Evolutionary conservation across 2,888 invertebrate genomes (phyloP), one percentile per base, ranked within the genome.

Genomic region (Oscheius sp.): DNA sequence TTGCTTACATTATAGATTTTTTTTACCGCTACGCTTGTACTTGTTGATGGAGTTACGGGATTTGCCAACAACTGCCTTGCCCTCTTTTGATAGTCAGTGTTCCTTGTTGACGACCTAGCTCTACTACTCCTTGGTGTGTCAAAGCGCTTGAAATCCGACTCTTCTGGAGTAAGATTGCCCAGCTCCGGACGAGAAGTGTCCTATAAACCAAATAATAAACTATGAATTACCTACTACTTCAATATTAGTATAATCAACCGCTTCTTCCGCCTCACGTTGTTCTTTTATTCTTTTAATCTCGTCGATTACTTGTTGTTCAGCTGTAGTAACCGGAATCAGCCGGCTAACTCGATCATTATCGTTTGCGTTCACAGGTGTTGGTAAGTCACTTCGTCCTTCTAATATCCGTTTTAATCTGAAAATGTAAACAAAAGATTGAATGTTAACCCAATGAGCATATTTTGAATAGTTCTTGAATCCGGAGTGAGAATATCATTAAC

Each of bases 61-160:
- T 81, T 76, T 33, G 73, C 72, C 36, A 82, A 68, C 73, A 82
- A 47, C 44, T 77, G 71, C 8, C 80, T 70, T n/a, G 81, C 81
- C 56, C 75, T 64, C 38, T 70, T 57, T 26, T 78, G 68, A 6
- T 75, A 65, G 28, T 77, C 75, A n/a, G 78, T 77, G 6, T 67
- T 57, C 57, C 68, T 71, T 26, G 74, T 54, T n/a, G 54, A 33
- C 1, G 59, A 59, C 30, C 59, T 38, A 8, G 28, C 44, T 33
- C 54, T 32, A 24, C 44, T 59, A 30, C 30, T 59, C 28, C 59
- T 41, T n/a, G 59, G 59, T 14, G 59, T 59, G 2, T 59, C 59
- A 14, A 59, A 59, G 2, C 44, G 2, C 2, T 41, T 28, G 44
- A 59, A 41, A 28, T 41, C 44, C 17, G 24, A 24, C 20, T 36